Percentiles rank a stretch among this genome's conserved stretches.
phyloP scores from a whole-genome alignment of 2,113 vertebrate species.

The Laterallus jamaicensis region DNA sequence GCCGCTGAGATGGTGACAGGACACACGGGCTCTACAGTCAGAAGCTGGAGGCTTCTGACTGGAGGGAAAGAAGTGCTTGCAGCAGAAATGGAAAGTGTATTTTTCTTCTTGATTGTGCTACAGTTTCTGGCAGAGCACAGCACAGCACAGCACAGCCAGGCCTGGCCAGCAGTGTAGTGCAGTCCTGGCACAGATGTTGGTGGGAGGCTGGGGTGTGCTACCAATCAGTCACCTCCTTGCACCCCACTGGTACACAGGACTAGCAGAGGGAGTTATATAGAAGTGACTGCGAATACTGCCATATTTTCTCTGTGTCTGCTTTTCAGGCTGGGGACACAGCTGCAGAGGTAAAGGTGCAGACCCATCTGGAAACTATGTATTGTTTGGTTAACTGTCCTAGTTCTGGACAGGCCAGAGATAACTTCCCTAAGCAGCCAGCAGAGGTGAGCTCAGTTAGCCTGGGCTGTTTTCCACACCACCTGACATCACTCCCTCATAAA shows the following conservation, averaged over 20 bases:
- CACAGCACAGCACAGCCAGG: background rate
- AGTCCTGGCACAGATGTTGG: background rate
- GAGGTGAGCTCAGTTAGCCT: too few species aligned
- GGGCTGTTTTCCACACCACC: too few species aligned
- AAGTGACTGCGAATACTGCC: background rate
- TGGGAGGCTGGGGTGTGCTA: fast-evolving
- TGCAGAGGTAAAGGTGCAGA: background rate
- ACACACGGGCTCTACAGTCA: fast-evolving
- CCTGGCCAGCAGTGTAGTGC: fast-evolving
- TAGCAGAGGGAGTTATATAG: background rate
- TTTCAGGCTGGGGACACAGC: background rate
- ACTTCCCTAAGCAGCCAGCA: too few species aligned
- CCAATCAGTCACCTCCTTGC: fast-evolving
- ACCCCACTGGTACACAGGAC: background rate
- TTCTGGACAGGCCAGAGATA: too few species aligned
- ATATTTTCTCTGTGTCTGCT: background rate
- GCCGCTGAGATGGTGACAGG: fast-evolving
- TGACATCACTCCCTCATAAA: too few species aligned
- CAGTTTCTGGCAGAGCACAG: fast-evolving
- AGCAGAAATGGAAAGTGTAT: fast-evolving
- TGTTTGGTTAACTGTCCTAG: background rate
- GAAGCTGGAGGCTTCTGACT: too few species aligned
- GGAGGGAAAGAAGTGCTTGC: background rate
- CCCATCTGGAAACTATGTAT: fast-evolving
- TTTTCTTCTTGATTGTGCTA: background rate